Conservation (phyloP, 2,888 invertebrate species). For the Abscondita cerata region DNA sequence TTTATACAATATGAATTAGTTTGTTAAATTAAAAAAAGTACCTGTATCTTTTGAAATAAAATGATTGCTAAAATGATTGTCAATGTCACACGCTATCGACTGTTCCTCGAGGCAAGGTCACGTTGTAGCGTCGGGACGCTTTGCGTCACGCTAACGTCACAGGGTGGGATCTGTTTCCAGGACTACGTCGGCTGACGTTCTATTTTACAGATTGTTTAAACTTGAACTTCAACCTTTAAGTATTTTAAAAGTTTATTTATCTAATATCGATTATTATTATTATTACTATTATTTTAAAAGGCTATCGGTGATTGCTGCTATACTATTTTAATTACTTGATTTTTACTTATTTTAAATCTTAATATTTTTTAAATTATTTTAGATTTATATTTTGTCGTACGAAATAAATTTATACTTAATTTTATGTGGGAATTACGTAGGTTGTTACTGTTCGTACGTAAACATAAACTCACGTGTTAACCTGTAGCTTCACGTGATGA, state of each 20-base stretch:
- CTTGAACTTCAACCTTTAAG: constrained; percentile 42
- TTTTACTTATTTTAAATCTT: no score
- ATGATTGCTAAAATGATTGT: constrained; percentile 42
- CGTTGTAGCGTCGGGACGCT: constrained; percentile 51
- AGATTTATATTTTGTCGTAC: no score
- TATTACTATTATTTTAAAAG: no score
- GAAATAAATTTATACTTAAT: no score
- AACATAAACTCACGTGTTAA: neutral
- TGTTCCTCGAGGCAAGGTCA: constrained; percentile 53
- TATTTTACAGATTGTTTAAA: constrained; percentile 32
- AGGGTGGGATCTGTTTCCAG: constrained; percentile 54
- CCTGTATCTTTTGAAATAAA: neutral
- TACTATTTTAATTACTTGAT: no score
- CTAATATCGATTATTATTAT: neutral
- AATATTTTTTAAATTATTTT: no score
- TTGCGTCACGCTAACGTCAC: constrained; percentile 54
- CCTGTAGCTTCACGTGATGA: constrained; percentile 1
- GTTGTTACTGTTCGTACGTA: no score
- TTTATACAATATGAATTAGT: no score
- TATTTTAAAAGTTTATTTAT: neutral
- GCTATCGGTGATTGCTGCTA: no score
- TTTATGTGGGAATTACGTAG: no score
- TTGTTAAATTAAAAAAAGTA: no score
- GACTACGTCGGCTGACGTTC: constrained; percentile 50
- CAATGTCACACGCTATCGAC: constrained; percentile 48